Conservation (phyloP, 2,888 invertebrate genomes). For the Drosophila hamatofila region DNA sequence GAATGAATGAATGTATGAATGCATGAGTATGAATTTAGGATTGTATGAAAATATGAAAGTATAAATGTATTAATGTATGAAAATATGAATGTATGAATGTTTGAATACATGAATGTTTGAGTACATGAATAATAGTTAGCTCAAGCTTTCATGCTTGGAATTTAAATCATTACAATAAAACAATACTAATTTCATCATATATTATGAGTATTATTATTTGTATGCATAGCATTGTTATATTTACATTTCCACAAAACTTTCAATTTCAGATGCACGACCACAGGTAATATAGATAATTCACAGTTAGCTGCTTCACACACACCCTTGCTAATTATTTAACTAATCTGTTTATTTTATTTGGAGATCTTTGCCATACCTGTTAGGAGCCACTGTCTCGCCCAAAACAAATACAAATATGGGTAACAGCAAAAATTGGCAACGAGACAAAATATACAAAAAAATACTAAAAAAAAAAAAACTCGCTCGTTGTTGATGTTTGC, state of each 20-base stretch:
- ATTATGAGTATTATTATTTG: neutral
- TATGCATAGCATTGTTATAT: neutral
- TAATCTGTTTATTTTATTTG: slow-evolving; percentile 14
- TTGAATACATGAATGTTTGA: no score
- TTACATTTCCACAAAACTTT: neutral
- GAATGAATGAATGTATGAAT: neutral
- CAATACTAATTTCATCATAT: neutral
- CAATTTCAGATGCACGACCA: neutral
- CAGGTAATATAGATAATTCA: neutral
- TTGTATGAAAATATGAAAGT: no score
- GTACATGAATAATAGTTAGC: neutral
- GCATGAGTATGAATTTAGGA: neutral
- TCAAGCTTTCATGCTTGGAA: neutral
- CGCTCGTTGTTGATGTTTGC: slow-evolving; percentile 29
- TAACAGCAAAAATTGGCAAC: slow-evolving; percentile 9
- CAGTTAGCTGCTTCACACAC: slow-evolving; percentile 31
- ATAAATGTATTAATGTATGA: neutral
- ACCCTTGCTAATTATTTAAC: slow-evolving; percentile 37
- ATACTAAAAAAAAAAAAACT: slow-evolving; percentile 25
- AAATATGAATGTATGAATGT: no score
- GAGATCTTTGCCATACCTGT: slow-evolving; percentile 22
- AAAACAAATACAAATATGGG: slow-evolving; percentile 53
- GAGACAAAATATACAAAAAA: no score
- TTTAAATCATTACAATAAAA: neutral
- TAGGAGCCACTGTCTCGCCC: slow-evolving; percentile 29